A percentile compares a stretch with the other conserved stretches of the same genome.
Evolutionary conservation across 2,113 vertebrate species (phyloP).

Genomic region (Phyllostomus hastatus): DNA sequence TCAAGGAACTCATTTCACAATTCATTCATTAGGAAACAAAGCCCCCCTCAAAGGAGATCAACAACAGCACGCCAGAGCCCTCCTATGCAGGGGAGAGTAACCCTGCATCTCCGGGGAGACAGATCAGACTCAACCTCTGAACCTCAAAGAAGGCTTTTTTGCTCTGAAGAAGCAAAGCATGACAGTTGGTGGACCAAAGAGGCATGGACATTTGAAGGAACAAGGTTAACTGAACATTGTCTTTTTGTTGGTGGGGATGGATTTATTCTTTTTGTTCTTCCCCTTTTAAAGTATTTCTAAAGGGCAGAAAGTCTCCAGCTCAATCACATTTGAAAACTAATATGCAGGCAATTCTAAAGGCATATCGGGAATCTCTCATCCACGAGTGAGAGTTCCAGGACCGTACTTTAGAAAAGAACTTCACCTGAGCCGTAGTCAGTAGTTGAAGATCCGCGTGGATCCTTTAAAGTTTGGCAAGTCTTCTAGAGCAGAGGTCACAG

Average conservation of each 20-base stretch:
- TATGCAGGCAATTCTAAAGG: constrained; percentile 40
- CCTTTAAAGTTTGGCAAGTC: not conserved
- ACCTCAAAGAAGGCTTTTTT: constrained; percentile 71
- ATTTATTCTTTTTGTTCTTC: constrained; percentile 62
- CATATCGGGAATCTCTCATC: not conserved
- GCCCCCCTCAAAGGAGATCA: constrained; percentile 67
- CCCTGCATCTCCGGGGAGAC: constrained; percentile 63
- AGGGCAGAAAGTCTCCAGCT: constrained; percentile 28
- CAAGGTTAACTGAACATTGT: constrained; percentile 61
- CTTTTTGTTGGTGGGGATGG: constrained; percentile 64
- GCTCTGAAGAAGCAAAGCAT: constrained; percentile 48
- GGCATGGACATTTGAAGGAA: constrained; percentile 62
- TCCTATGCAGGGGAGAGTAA: constrained; percentile 17
- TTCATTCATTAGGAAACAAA: constrained; percentile 80
- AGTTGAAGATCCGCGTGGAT: not conserved
- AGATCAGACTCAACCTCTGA: constrained; percentile 75
- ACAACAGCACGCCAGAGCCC: constrained; percentile 47
- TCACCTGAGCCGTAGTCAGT: not conserved
- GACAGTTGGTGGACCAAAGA: constrained; percentile 53
- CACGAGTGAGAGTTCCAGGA: not conserved
- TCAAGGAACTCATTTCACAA: constrained; percentile 73
- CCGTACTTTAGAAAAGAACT: constrained; percentile 7
- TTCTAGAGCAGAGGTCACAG: not conserved
- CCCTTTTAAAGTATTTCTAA: constrained; percentile 63
- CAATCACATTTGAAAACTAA: constrained; percentile 52